phyloP scores from a whole-genome alignment of 2,797 vertebrate species.

The Selene dorsalis region DNA sequence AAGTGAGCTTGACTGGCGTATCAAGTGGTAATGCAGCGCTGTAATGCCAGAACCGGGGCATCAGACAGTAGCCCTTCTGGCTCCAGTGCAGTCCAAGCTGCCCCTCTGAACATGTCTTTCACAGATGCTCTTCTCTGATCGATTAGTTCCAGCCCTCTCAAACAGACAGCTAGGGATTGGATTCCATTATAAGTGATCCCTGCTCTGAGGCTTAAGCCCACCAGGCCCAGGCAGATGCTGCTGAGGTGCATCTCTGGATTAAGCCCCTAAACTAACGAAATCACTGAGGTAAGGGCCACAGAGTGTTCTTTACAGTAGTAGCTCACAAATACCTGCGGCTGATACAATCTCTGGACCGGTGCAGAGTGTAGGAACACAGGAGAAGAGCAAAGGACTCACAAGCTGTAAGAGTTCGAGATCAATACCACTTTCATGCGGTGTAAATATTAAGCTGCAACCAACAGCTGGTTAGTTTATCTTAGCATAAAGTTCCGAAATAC shows the following conservation, averaged over 20 bases:
- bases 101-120: slow-evolving; percentile 81
- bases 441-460: background rate
- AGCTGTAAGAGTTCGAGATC: background rate
- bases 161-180: slow-evolving; percentile 83
- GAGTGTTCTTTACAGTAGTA: slow-evolving; percentile 60
- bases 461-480: background rate
- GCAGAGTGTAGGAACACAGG: slow-evolving; percentile 13
- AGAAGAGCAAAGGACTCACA: background rate
- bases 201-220: slow-evolving; percentile 73
- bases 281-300: slow-evolving; percentile 60
- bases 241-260: slow-evolving; percentile 75
- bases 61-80: slow-evolving; percentile 82
- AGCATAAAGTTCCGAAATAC: background rate
- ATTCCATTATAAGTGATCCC: slow-evolving; percentile 83
- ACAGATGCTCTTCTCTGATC: slow-evolving; percentile 83
- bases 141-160: slow-evolving; percentile 85
- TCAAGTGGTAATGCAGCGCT: slow-evolving; percentile 66
- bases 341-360: slow-evolving; percentile 40
- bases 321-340: slow-evolving; percentile 37
- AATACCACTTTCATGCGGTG: background rate
- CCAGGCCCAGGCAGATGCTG: slow-evolving; percentile 68
- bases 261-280: slow-evolving; percentile 80
- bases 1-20: slow-evolving; percentile 52
- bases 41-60: slow-evolving; percentile 70
- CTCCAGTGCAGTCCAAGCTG: slow-evolving; percentile 78